phyloP scores from a whole-genome alignment of 1,140 invertebrate genomes.

The Reticulitermes speratus region DNA sequence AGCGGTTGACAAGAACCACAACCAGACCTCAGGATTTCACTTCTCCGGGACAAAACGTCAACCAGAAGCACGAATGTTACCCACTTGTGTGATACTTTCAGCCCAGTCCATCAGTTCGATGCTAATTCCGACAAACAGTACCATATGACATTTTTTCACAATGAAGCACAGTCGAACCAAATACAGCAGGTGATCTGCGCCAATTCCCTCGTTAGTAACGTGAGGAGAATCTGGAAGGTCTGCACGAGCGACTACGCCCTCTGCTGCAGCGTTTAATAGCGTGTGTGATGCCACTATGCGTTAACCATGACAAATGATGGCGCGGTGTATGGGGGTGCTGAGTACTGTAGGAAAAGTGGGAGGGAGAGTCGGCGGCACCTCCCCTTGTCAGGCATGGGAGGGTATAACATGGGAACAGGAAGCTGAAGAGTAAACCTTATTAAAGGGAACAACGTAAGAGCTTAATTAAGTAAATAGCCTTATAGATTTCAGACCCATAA shows the following conservation, averaged over 20 bases:
- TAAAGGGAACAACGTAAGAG: not conserved
- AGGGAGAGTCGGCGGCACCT: not conserved
- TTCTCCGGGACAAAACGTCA: too few relatives aligned
- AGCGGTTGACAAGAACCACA: too few relatives aligned
- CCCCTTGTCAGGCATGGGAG: not conserved
- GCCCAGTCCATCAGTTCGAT: not conserved
- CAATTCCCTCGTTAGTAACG: not conserved
- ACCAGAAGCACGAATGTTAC: too few relatives aligned
- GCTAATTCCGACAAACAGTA: not conserved
- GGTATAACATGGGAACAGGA: not conserved
- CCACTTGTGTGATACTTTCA: too few relatives aligned
- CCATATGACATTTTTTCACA: not conserved
- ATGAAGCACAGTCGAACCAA: not conserved
- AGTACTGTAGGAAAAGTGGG: not conserved
- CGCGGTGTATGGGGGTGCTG: not conserved
- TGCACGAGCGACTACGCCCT: not conserved
- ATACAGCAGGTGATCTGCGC: not conserved
- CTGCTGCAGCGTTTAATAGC: not conserved
- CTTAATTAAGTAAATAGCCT: too few relatives aligned
- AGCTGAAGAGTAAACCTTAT: not conserved
- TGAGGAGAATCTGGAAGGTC: not conserved
- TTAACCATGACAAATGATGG: slow-evolving; percentile 11
- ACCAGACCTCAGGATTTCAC: too few relatives aligned
- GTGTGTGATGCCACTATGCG: not conserved
- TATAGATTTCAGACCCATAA: too few relatives aligned